Evolutionary conservation across 2,888 invertebrate species (phyloP).

Genomic region (Sceliomorpha sp.): DNA sequence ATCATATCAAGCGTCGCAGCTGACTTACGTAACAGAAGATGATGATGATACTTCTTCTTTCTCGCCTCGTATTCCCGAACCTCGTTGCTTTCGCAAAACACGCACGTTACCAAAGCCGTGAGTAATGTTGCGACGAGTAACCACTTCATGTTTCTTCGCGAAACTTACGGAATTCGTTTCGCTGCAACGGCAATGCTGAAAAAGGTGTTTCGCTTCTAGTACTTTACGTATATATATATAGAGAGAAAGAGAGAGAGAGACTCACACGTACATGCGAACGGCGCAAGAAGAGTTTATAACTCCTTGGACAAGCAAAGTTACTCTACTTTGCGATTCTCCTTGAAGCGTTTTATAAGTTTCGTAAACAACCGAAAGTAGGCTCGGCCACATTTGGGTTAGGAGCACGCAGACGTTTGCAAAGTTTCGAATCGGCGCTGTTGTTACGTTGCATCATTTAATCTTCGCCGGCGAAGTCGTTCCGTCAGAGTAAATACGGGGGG

Average conservation of each 20-base stretch:
- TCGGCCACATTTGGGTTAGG: slow-evolving; percentile 39
- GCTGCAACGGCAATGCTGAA: slow-evolving; percentile 25
- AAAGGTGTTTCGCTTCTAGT: slow-evolving; percentile 42
- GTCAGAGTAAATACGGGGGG: too few relatives aligned
- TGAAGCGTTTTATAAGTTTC: slow-evolving; percentile 46
- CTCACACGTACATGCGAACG: neutral
- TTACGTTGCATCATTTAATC: too few relatives aligned
- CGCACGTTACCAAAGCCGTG: slow-evolving; percentile 30
- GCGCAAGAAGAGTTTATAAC: slow-evolving; percentile 53
- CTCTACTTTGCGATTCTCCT: slow-evolving; percentile 61
- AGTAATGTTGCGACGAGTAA: slow-evolving; percentile 37
- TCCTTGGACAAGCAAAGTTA: slow-evolving; percentile 63
- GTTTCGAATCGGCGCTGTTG: slow-evolving; percentile 3
- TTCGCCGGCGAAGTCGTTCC: too few relatives aligned
- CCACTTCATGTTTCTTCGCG: slow-evolving; percentile 44
- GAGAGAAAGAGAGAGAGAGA: too few relatives aligned
- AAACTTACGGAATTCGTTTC: slow-evolving; percentile 20
- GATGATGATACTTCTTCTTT: slow-evolving; percentile 44
- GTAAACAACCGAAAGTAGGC: slow-evolving; percentile 49
- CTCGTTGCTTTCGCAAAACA: slow-evolving; percentile 39
- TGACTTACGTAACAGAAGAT: slow-evolving; percentile 41
- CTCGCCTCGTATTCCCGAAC: slow-evolving; percentile 25
- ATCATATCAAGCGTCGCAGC: neutral
- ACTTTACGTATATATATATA: slow-evolving; percentile 19
- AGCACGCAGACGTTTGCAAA: slow-evolving; percentile 37